Evolutionary conservation across 2,888 invertebrate genomes (phyloP).

Genomic region (Hanleya hanleyi): DNA sequence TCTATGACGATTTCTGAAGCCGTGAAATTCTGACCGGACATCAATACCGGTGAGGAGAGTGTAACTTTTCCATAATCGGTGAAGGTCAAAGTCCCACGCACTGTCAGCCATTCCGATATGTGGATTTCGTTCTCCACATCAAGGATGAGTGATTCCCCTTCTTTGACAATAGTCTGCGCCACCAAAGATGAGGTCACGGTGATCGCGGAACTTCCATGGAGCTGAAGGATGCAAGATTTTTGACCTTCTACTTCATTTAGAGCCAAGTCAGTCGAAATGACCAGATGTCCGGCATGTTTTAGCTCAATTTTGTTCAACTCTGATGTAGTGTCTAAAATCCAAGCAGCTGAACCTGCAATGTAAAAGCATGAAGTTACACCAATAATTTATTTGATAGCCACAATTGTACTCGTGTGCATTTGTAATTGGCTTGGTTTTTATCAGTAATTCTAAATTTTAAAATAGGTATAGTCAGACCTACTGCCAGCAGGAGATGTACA

Average conservation of each 20-base stretch:
- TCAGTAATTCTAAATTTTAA: no score
- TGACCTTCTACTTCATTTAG: conserved; percentile 30
- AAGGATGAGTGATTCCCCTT: conserved; percentile 30
- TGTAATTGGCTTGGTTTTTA: no score
- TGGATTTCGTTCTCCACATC: conserved; percentile 15
- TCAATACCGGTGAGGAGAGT: not conserved
- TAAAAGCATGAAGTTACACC: not conserved
- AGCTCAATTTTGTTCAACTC: conserved; percentile 37
- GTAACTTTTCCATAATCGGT: not conserved
- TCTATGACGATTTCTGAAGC: conserved; percentile 24
- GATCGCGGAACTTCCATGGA: conserved; percentile 17
- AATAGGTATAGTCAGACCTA: no score
- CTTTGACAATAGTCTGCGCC: conserved; percentile 27
- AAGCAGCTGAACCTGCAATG: conserved; percentile 45
- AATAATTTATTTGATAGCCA: no score
- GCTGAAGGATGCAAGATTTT: conserved; percentile 29
- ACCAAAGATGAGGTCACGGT: conserved; percentile 20
- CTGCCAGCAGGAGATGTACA: no score
- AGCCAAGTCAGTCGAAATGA: conserved; percentile 29
- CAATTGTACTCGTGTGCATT: no score
- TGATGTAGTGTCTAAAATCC: conserved; percentile 27
- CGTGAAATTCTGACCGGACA: conserved; percentile 26
- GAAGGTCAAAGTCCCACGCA: conserved; percentile 26
- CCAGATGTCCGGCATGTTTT: conserved; percentile 36
- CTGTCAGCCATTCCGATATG: conserved; percentile 25